These are phyloP conservation scores for Danio kyathit DNA, from an alignment of 2,797 vertebrate genomes.

Conservation along the genomic window DNA sequence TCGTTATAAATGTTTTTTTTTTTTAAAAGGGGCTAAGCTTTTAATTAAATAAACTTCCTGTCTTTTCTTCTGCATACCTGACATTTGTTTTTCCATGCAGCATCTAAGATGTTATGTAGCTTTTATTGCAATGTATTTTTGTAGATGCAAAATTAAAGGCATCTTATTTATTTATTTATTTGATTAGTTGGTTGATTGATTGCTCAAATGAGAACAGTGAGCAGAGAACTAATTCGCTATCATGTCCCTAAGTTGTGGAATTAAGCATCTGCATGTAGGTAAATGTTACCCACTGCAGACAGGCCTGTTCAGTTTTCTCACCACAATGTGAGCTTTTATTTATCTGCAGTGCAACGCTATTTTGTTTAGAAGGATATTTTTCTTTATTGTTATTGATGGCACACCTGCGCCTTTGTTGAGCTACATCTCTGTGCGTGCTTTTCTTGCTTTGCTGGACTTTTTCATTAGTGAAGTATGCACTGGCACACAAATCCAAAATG, in stretches of 20 bases:
- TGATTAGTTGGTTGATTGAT: too few species aligned
- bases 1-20: background rate
- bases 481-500: constrained; percentile 13
- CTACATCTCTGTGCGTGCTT: background rate
- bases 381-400: background rate
- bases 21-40: background rate
- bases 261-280: constrained; percentile 6
- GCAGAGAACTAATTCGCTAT: too few species aligned
- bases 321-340: background rate
- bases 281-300: constrained; percentile 2
- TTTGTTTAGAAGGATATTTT: background rate
- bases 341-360: constrained; percentile 8
- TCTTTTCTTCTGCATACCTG: constrained; percentile 9
- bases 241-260: background rate
- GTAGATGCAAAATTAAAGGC: background rate
- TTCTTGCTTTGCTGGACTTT: background rate
- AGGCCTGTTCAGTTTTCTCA: constrained; percentile 10
- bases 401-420: constrained; percentile 41
- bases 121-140: constrained; percentile 43
- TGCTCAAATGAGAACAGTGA: too few species aligned
- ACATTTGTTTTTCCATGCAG: background rate
- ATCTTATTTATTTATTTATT: too few species aligned
- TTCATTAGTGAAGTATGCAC: constrained; percentile 26
- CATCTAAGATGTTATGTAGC: constrained; percentile 38
- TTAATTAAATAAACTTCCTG: constrained; percentile 9